Conservation (phyloP, 2,888 invertebrate species). For the Hedychridium roseum region DNA sequence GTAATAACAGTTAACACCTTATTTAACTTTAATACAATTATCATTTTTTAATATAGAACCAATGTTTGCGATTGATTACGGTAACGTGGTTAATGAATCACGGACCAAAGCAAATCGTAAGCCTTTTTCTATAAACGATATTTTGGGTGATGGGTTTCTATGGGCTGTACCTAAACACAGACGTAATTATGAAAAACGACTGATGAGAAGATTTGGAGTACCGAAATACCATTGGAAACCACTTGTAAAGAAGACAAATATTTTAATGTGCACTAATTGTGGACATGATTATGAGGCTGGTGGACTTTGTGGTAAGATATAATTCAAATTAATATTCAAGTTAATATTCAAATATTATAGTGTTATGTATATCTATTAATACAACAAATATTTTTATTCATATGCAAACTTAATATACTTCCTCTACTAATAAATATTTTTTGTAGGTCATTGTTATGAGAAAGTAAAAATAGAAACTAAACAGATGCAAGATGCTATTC, state of each 20-base stretch:
- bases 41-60: conserved; percentile 41
- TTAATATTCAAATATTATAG: conserved; percentile 4
- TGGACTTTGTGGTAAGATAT: conserved; percentile 80
- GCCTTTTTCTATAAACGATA: conserved; percentile 69
- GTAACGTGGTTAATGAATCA: conserved; percentile 24
- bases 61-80: conserved; percentile 48
- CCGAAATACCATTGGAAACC: conserved; percentile 76
- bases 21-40: not conserved
- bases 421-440: too few relatives aligned
- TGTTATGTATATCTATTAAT: not conserved
- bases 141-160: conserved; percentile 78
- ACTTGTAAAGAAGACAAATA: conserved; percentile 74
- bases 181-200: conserved; percentile 78
- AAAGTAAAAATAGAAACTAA: conserved; percentile 84
- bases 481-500: conserved; percentile 79
- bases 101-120: conserved; percentile 32
- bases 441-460: conserved; percentile 84
- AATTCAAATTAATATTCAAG: not conserved
- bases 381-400: conserved; percentile 2
- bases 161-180: conserved; percentile 85
- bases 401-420: conserved; percentile 7
- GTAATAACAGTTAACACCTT: too few relatives aligned
- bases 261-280: conserved; percentile 81
- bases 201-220: conserved; percentile 76
- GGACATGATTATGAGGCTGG: conserved; percentile 84